Evolutionary conservation across 2,797 vertebrate genomes (phyloP).

Genomic region (Sarcoramphus papa): DNA sequence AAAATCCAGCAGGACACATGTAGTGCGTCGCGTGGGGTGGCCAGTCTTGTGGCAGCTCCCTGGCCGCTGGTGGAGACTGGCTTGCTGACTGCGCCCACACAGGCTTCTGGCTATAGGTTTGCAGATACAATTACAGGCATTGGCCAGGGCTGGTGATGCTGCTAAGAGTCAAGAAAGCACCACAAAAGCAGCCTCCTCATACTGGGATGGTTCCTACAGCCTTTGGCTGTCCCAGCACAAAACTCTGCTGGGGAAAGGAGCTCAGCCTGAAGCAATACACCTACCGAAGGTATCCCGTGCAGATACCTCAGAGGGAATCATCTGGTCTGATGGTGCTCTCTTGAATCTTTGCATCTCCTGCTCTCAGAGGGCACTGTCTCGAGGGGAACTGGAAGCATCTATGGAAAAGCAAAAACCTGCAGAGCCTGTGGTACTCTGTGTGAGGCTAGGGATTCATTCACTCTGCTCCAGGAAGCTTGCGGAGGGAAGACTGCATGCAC

Average conservation of each 20-base stretch:
- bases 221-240: not conserved
- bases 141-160: not conserved
- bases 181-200: not conserved
- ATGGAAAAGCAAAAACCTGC: not conserved
- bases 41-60: not conserved
- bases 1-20: not conserved
- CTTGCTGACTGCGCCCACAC: not conserved
- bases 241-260: not conserved
- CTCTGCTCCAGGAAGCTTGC: not conserved
- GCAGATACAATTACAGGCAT: not conserved
- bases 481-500: not conserved
- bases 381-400: not conserved
- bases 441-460: not conserved
- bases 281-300: not conserved
- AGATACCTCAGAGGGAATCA: not conserved
- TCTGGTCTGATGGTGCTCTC: not conserved
- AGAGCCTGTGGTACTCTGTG: not conserved
- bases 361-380: not conserved
- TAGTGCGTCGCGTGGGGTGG: not conserved
- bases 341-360: not conserved
- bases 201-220: not conserved
- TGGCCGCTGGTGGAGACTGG: not conserved
- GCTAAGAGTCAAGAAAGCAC: not conserved
- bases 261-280: not conserved
- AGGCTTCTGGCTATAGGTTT: not conserved